Conservation (phyloP, 2,113 vertebrate species). For the Porphyrio hochstetteri region DNA sequence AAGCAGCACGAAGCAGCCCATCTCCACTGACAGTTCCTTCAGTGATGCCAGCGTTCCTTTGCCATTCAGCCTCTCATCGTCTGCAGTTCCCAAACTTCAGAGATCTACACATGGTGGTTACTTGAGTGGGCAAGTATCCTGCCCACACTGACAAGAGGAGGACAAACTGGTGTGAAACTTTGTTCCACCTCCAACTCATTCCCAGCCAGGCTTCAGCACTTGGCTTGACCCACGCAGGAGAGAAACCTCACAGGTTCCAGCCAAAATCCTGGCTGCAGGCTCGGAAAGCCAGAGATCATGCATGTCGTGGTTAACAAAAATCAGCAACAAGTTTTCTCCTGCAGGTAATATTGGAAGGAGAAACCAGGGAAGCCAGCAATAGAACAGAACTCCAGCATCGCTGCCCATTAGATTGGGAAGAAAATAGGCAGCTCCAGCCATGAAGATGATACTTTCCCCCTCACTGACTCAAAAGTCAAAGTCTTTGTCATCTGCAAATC, state of each 20-base stretch:
- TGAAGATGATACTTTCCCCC: neutral
- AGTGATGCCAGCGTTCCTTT: accelerated
- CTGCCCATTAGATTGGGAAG: accelerated
- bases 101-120: neutral
- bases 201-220: neutral
- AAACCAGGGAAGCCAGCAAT: neutral
- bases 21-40: neutral
- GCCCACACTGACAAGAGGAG: neutral
- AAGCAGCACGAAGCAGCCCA: accelerated
- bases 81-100: neutral
- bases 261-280: neutral
- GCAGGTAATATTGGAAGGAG: neutral
- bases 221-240: neutral
- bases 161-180: neutral
- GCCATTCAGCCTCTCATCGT: neutral
- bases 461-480: neutral
- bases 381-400: neutral
- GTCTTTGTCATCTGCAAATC: neutral
- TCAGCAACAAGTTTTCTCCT: neutral
- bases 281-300: neutral
- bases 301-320: neutral
- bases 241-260: neutral
- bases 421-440: neutral
- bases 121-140: conserved; percentile 8
- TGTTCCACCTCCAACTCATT: neutral